Base-by-base conservation (phyloP, 2,113 vertebrate genomes). In the Guaruba guarouba region DNA sequence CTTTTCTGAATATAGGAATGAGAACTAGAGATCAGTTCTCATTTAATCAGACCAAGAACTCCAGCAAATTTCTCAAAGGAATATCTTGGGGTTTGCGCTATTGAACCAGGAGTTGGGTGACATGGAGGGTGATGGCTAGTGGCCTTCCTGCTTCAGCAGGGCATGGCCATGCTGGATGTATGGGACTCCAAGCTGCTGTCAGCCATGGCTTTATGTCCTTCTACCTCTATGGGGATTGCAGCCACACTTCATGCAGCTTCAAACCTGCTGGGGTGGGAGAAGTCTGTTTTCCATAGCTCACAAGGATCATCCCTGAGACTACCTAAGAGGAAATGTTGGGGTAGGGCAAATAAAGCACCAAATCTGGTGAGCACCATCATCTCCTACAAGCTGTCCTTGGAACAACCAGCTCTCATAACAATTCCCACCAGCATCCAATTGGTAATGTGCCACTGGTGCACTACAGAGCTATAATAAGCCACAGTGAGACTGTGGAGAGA, bases 401-500 rank as follows among this genome's bases (percentile, higher is more conserved):
- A 89, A 76, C 41, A 86, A 35, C 10, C 1, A 1, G 2, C 31
- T 31, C 31, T 20, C n/a, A 4, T 29, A 16, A 23, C 41, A 37
- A 49, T 87, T 4, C 13, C 48, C 63, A 25, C 33, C 51, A 80
- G 18, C 43, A 61, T 24, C 57, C 39, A 4, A 8, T 2, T 2
- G 24, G 39, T 2, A 19, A 35, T 0, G 7, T 17, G 23, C 39
- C 57, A 43, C 2, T 27, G 51, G 18, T 22, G 37, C 44, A 14
- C 18, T 16, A 17, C 24, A 48, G 35, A 71, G 35, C 54, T n/a
- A 3, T 2, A 49, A 22, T 9, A 48, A 48, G 44, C 8, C 9
- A 6, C 66, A 9, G 7, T 0, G 0, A 33, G 24, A 14, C 33
- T 31, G 66, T 1, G 0, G 74, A 46, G 27, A 8, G 3, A 35